These are phyloP conservation scores for Drosophila histrio DNA, from an alignment of 2,888 invertebrate species.

Conservation along the genomic window DNA sequence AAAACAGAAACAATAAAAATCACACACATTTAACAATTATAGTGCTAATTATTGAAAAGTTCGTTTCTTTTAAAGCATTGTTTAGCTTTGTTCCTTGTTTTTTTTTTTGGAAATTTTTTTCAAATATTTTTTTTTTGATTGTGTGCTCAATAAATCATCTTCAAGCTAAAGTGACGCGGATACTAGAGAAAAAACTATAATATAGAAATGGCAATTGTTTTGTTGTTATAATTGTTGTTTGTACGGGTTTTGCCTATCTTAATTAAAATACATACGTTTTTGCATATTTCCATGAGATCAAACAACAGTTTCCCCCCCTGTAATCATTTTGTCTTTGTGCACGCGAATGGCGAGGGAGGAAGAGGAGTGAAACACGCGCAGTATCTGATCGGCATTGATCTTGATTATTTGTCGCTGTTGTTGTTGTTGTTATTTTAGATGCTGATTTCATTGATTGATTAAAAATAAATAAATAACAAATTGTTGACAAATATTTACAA, in stretches of 20 bases:
- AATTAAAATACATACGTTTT: slow-evolving; percentile 26
- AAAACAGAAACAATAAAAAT: not conserved
- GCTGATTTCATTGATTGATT: slow-evolving; percentile 19
- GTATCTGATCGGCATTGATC: slow-evolving; percentile 39
- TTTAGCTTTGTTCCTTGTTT: slow-evolving; percentile 9
- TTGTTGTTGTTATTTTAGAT: slow-evolving; percentile 13
- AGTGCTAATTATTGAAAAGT: slow-evolving; percentile 17
- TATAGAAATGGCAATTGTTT: slow-evolving; percentile 9
- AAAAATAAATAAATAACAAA: slow-evolving; percentile 1
- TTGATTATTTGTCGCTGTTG: slow-evolving; percentile 7
- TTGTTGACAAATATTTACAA: slow-evolving; percentile 5
- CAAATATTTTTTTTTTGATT: slow-evolving; percentile 35
- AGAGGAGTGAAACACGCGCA: slow-evolving; percentile 2
- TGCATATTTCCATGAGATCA: slow-evolving; percentile 28
- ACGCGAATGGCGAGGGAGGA: not conserved
- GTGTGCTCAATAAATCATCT: slow-evolving; percentile 62
- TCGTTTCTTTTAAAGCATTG: slow-evolving; percentile 3
- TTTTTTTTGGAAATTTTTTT: slow-evolving; percentile 28
- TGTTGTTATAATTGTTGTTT: slow-evolving; percentile 25
- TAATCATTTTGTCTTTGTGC: not conserved
- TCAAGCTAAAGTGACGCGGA: slow-evolving; percentile 47
- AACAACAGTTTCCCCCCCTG: not conserved
- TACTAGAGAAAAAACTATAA: slow-evolving; percentile 16
- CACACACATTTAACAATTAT: slow-evolving; percentile 4
- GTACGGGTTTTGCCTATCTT: not conserved